Conservation (phyloP, 2,888 invertebrate species). For the Archips crataeganus region DNA sequence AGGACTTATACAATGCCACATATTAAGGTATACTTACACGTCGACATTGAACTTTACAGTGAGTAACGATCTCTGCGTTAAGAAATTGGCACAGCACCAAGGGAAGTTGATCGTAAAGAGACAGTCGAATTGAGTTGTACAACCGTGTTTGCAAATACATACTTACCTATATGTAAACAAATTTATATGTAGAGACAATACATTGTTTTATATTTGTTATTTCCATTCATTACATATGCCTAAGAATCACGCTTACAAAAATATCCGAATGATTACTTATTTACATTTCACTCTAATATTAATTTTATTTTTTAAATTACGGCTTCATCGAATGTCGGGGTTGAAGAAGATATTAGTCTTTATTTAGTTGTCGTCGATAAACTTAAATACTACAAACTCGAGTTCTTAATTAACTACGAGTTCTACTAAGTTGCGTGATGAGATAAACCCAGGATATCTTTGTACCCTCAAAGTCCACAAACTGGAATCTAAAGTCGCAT, state of each 20-base stretch:
- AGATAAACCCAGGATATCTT: background rate
- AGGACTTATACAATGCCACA: conserved; percentile 16
- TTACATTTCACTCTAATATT: no score
- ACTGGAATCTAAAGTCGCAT: background rate
- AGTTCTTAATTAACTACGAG: no score
- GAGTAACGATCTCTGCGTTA: conserved; percentile 54
- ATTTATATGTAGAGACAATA: background rate
- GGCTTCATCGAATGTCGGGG: no score
- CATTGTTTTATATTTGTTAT: background rate
- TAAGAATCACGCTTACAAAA: background rate
- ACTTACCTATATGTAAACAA: background rate
- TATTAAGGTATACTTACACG: conserved; percentile 37
- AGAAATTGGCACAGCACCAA: conserved; percentile 77
- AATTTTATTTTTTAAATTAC: no score
- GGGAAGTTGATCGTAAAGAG: conserved; percentile 43
- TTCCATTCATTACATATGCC: background rate
- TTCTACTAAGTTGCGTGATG: background rate
- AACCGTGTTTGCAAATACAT: background rate
- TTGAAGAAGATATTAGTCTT: no score
- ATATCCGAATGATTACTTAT: background rate
- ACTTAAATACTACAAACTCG: no score
- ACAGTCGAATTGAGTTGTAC: conserved; percentile 12
- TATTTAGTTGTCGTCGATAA: no score
- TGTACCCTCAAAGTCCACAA: background rate
- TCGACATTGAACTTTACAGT: conserved; percentile 76